Evolutionary conservation across 2,888 invertebrate species (phyloP), one percentile per base, ranked within the genome.

Genomic region (Blastobasis lacticolella): DNA sequence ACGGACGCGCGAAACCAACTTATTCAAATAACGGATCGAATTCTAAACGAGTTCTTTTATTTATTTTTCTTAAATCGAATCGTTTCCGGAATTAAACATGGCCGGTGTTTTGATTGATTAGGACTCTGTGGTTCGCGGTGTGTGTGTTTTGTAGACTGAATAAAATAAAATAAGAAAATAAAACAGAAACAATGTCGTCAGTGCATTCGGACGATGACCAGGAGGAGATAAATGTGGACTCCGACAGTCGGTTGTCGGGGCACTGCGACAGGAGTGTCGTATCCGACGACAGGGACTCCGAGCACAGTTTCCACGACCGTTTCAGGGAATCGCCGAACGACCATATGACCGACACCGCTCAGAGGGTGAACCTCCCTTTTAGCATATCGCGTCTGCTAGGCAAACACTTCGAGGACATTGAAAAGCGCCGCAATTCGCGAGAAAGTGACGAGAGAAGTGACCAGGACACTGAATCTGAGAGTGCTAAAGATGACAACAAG

Each of bases 331-430:
- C 88, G 1, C 87, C 88, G 0, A 83, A 78, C 58, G 84, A 78
- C n/a, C 90, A 90, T 55, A 86, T 87, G 75, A 89, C 75, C 55
- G 88, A 70, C 63, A 88, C 86, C 10, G 90, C 78, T 65, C 90
- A 75, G 57, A 89, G 89, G 67, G 90, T 90, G 46, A 90, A 90
- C 45, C 71, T 95, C 62, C 93, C 94, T 53, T 95, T 95, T 85
- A 94, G 94, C 80, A 95, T 95, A 90, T 94, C 94, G 41, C 91
- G 94, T 68, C 88, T 95, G 66, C 83, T 94, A 69, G 94, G 93
- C n/a, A 93, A 93, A 79, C 93, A 92, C 60, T 92, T 92, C 63
- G 93, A 92, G 60, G 91, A 92, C 49, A 89, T 91, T 66, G 89
- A 89, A 42, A 88, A 88, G 58, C 78, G 88, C 52, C 71, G 89